phyloP scores from a whole-genome alignment of 2,113 vertebrate species.

The Aix galericulata region DNA sequence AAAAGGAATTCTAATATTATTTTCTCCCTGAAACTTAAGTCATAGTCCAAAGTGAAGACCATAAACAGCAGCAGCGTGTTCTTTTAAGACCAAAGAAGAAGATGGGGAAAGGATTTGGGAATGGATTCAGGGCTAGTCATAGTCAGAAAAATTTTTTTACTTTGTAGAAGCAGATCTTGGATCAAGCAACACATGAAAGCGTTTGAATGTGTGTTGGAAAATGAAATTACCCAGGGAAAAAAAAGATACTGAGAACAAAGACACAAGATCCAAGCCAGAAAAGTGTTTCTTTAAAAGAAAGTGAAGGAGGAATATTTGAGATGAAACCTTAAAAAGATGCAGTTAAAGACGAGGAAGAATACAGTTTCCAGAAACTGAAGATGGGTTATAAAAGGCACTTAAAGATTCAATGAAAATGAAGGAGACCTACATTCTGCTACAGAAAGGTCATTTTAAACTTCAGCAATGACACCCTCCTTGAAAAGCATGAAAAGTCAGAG shows the following conservation, averaged over 20 bases:
- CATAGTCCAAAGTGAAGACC: neutral
- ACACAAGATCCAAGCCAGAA: accelerated
- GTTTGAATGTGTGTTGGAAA: neutral
- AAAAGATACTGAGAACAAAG: neutral
- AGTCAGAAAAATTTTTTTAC: neutral
- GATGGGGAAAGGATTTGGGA: neutral
- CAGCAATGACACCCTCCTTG: neutral
- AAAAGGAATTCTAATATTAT: neutral
- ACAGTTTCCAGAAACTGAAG: neutral
- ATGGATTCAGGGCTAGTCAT: neutral
- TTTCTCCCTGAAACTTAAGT: neutral
- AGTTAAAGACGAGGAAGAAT: neutral
- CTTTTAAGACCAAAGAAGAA: neutral
- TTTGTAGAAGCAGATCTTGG: accelerated
- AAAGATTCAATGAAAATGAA: neutral
- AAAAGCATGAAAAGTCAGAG: neutral
- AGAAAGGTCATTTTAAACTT: neutral
- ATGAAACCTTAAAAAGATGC: neutral
- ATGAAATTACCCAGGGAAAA: neutral
- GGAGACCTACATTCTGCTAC: neutral
- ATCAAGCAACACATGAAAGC: neutral
- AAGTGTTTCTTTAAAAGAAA: neutral
- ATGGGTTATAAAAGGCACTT: neutral
- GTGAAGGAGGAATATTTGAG: neutral
- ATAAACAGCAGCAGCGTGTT: neutral